Percentiles rank a stretch among this genome's conserved stretches.
phyloP scores from a whole-genome alignment of 2,797 vertebrate genomes.

The Choloepus didactylus region DNA sequence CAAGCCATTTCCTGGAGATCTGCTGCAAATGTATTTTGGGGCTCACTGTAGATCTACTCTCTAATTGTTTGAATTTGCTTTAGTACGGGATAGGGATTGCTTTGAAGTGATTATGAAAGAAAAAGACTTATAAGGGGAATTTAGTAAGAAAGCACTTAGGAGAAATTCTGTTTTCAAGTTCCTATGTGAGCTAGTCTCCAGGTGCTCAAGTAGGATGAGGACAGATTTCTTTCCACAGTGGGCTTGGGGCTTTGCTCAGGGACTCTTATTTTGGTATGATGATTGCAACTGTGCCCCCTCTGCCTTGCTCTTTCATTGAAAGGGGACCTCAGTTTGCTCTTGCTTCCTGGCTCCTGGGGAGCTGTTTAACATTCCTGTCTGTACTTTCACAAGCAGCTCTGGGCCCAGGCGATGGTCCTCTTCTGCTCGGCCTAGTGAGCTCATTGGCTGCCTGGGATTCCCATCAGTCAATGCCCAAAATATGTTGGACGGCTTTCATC shows the following conservation, averaged over 20 bases:
- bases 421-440: slow-evolving; percentile 65
- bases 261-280: slow-evolving; percentile 77
- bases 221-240: not conserved
- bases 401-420: slow-evolving; percentile 50
- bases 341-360: slow-evolving; percentile 75
- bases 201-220: slow-evolving; percentile 67
- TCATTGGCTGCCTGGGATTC: slow-evolving; percentile 51
- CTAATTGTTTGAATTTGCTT: slow-evolving; percentile 89
- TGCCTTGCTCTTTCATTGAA: slow-evolving; percentile 64
- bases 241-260: slow-evolving; percentile 13
- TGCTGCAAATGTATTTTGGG: slow-evolving; percentile 82
- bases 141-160: slow-evolving; percentile 82
- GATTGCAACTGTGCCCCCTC: slow-evolving; percentile 62
- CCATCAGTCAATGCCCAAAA: not conserved
- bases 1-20: slow-evolving; percentile 82
- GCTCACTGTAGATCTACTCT: slow-evolving; percentile 81
- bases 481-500: not conserved
- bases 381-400: slow-evolving; percentile 63
- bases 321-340: slow-evolving; percentile 37
- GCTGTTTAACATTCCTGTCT: slow-evolving; percentile 68
- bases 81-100: slow-evolving; percentile 86
- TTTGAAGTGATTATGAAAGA: slow-evolving; percentile 88
- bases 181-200: slow-evolving; percentile 73
- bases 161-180: slow-evolving; percentile 85
- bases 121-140: slow-evolving; percentile 85